A percentile compares a stretch with the other conserved stretches of the same genome.
Evolutionary conservation across 2,888 invertebrate species (phyloP).

Genomic region (Hirtodrosophila duncani): DNA sequence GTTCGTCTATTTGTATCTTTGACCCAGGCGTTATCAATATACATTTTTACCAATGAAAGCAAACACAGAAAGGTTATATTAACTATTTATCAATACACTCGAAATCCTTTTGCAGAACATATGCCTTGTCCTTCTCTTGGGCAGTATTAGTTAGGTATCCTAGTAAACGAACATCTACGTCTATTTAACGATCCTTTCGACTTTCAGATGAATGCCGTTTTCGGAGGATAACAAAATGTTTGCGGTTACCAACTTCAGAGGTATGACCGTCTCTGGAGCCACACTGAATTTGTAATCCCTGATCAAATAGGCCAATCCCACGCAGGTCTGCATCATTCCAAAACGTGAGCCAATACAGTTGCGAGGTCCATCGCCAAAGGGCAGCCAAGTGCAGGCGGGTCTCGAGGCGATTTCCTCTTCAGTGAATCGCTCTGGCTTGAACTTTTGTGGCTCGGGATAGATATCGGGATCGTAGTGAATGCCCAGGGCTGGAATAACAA

Average conservation of each 20-base stretch:
- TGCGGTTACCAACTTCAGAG: conserved; percentile 40
- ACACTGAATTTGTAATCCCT: conserved; percentile 47
- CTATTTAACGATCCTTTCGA: not conserved
- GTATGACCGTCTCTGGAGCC: conserved; percentile 46
- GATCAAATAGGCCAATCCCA: conserved; percentile 55
- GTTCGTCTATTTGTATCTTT: no score
- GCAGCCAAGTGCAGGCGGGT: conserved; percentile 59
- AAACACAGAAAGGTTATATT: no score
- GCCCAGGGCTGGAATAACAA: conserved; percentile 80
- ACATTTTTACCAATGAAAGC: no score
- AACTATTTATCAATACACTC: no score
- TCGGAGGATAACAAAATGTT: conserved; percentile 35
- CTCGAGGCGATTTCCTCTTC: conserved; percentile 80
- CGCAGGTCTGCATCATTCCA: conserved; percentile 64
- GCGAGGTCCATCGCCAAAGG: conserved; percentile 72
- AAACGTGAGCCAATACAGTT: conserved; percentile 72
- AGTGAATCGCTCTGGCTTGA: conserved; percentile 82
- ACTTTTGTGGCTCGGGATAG: conserved; percentile 81
- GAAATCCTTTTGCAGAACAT: no score
- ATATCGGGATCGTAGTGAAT: conserved; percentile 81
- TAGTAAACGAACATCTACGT: no score
- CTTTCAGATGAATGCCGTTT: conserved; percentile 40
- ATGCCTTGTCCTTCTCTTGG: no score
- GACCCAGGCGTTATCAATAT: no score
- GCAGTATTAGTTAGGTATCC: no score